These are phyloP conservation scores for Dipodomys ordii DNA, from an alignment of 2,113 vertebrate genomes.

Conservation along the genomic window DNA sequence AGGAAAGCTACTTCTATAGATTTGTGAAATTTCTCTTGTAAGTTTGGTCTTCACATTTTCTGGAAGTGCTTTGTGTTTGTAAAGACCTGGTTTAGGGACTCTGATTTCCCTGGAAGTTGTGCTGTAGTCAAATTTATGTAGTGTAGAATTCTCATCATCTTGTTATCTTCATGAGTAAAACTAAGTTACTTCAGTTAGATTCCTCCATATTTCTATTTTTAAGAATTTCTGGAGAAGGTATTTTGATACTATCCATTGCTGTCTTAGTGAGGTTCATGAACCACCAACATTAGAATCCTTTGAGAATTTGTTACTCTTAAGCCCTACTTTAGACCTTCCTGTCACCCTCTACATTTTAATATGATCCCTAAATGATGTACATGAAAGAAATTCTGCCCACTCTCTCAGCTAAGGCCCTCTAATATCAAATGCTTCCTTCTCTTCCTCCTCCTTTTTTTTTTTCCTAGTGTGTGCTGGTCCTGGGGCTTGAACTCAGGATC, in stretches of 20 bases:
- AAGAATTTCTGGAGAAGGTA: not conserved
- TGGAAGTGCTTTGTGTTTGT: slow-evolving; percentile 2
- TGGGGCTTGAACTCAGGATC: no score
- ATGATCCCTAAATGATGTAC: not conserved
- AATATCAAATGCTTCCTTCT: not conserved
- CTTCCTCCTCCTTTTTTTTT: not conserved
- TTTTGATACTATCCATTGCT: not conserved
- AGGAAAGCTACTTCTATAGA: not conserved
- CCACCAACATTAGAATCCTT: not conserved
- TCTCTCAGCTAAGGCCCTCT: not conserved
- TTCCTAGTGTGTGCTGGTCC: no score
- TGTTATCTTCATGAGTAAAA: slow-evolving; percentile 22
- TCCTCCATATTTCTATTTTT: not conserved
- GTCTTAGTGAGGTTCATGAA: not conserved
- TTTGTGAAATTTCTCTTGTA: not conserved
- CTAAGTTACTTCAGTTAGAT: not conserved
- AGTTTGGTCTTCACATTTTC: slow-evolving; percentile 27
- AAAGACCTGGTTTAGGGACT: slow-evolving; percentile 22
- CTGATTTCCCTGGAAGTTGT: slow-evolving; percentile 27
- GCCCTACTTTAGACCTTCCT: not conserved
- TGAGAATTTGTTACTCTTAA: not conserved
- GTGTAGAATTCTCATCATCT: not conserved
- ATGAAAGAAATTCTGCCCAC: not conserved
- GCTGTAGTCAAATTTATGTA: not conserved
- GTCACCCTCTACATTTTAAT: slow-evolving; percentile 24